phyloP scores from a whole-genome alignment of 2,888 invertebrate genomes.

The Epirrhoe alternata region DNA sequence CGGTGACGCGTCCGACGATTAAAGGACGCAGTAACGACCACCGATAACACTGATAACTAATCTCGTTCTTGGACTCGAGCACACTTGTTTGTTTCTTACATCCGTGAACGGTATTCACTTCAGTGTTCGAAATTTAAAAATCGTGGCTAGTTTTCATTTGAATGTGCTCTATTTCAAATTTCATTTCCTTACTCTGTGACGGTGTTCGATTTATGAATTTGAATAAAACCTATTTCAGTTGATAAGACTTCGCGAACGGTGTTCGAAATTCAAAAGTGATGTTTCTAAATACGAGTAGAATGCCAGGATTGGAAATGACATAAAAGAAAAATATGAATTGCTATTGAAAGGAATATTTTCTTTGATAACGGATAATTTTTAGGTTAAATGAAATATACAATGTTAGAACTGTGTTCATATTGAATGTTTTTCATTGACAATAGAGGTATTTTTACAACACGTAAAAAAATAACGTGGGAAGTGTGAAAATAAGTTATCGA shows the following conservation, averaged over 20 bases:
- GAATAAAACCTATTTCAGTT: conserved; percentile 13
- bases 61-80: conserved; percentile 74
- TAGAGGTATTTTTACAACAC: background rate
- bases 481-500: conserved; percentile 49
- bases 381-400: background rate
- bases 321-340: background rate
- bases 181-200: conserved; percentile 2
- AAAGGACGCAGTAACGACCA: conserved; percentile 79
- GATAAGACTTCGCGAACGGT: background rate
- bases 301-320: background rate
- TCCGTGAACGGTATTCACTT: conserved; percentile 50
- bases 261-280: conserved; percentile 23
- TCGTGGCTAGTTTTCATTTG: background rate
- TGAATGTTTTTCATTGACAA: background rate
- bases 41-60: conserved; percentile 80
- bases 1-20: conserved; percentile 78
- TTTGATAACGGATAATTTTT: background rate
- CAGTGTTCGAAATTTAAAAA: conserved; percentile 4
- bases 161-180: background rate
- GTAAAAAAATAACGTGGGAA: conserved; percentile 41
- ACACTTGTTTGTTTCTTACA: conserved; percentile 70
- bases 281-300: background rate
- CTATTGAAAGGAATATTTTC: background rate
- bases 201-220: conserved; percentile 22
- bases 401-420: background rate